Conservation (phyloP, 2,113 vertebrate genomes). For the Rafetus swinhoei region DNA sequence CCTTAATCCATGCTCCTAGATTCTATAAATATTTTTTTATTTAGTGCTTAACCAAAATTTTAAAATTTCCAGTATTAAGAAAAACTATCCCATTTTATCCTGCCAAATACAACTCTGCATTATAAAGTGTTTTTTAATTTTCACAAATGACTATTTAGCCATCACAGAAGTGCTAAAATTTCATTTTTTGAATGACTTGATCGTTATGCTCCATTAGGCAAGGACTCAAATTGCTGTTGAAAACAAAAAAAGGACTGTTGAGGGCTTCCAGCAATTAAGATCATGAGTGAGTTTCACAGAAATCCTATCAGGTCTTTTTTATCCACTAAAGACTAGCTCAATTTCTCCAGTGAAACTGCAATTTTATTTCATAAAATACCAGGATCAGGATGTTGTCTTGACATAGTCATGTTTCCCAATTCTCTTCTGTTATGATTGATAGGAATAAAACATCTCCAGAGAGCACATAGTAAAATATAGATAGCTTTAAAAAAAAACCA, state of each 20-base stretch:
- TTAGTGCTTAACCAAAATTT: background rate
- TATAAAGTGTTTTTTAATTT: background rate
- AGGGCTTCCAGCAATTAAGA: background rate
- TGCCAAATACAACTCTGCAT: background rate
- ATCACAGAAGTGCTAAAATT: background rate
- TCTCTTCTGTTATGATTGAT: background rate
- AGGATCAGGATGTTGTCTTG: background rate
- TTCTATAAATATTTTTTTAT: conserved; percentile 1
- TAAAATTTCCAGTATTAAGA: background rate
- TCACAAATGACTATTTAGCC: background rate
- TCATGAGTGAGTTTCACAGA: background rate
- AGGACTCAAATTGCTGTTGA: background rate
- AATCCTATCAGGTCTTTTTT: background rate
- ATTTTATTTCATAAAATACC: background rate
- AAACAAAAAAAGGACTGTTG: conserved; percentile 24
- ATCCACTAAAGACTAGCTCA: background rate
- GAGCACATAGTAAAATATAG: background rate
- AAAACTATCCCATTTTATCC: background rate
- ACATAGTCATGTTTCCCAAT: background rate
- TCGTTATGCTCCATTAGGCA: background rate
- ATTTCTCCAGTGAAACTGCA: background rate
- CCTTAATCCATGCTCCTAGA: background rate
- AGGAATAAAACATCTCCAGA: background rate
- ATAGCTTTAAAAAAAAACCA: background rate
- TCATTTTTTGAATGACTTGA: background rate